Base-by-base conservation (phyloP, 1,140 invertebrate species). In the Drosophila saltans region DNA sequence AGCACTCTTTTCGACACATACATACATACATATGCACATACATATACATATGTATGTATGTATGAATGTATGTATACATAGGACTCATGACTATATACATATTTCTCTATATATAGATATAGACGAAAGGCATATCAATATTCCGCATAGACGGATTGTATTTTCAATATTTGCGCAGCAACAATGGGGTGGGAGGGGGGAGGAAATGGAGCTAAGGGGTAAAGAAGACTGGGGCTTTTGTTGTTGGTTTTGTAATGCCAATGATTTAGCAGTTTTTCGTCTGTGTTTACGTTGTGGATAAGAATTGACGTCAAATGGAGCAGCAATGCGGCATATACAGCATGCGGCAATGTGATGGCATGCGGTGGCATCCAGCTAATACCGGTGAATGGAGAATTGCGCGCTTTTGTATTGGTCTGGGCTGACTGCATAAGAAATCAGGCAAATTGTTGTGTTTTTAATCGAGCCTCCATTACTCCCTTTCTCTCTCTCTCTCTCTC, bases 241-340 rank as follows among this genome's bases (percentile, higher is more conserved):
- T 81, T 89, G 84, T 81, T 89, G 84, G 84, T 90, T 90, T 90
- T 89, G 80, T 89, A 84, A 84, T 89, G 81, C 57, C 84, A 89
- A 89, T 89, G 84, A 89, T 89, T 89, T 89, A 89, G 84, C 84
- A 89, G 85, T 89, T 89, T 88, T 88, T 88, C 75, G 84, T 90
- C 85, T 90, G 85, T 89, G 84, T 89, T 89, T 90, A 89, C 84
- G 84, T 73, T 90, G 78, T 89, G 84, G 85, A 81, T 89, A 77
- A 88, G 78, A 65, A 68, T 72, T 78, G 82, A 85, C 77, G 75
- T 61, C 59, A 61, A 43, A 11, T 24, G 43, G 40, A 16, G 43
- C n/a, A 56, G 36, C 28, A 45, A 43, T 41, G 70, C 57, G 24
- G 64, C 28, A 30, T 24, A 61, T 40, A 63, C 26, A n/a, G 26